Conservation (phyloP, 1,140 invertebrate genomes). For the Leguminivora glycinivorella region DNA sequence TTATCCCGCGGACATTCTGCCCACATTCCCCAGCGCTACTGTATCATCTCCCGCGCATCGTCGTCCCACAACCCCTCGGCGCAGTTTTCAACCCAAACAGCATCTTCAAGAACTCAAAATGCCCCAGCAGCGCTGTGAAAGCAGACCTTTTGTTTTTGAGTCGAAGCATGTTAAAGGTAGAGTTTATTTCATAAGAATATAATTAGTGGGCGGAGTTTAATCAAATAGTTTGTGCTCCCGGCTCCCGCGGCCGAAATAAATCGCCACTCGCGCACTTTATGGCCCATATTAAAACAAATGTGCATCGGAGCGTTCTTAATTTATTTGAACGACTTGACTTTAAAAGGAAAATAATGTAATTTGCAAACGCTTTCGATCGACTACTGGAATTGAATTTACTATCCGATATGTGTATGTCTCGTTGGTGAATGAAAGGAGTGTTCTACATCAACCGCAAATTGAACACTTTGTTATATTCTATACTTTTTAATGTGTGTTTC, state of each 20-base stretch:
- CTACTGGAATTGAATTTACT: conserved; percentile 7
- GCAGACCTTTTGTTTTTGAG: conserved; percentile 25
- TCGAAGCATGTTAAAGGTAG: conserved; percentile 52
- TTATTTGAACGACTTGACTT: conserved; percentile 15
- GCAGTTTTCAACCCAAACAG: conserved; percentile 20
- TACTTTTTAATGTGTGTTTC: too few relatives aligned
- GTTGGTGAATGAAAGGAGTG: neutral
- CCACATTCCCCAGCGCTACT: conserved; percentile 51
- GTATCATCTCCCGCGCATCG: conserved; percentile 46
- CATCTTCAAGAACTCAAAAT: conserved; percentile 27
- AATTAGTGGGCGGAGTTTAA: conserved; percentile 72
- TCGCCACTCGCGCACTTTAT: conserved; percentile 32
- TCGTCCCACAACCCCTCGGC: conserved; percentile 27
- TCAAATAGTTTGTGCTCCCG: conserved; percentile 58
- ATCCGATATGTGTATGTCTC: neutral
- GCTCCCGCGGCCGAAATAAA: conserved; percentile 44
- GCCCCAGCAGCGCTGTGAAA: neutral
- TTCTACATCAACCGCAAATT: neutral
- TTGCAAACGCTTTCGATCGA: neutral
- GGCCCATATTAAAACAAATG: conserved; percentile 26
- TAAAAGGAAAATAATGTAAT: conserved; percentile 9
- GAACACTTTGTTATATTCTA: too few relatives aligned
- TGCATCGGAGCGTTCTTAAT: conserved; percentile 1
- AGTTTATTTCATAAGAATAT: conserved; percentile 74
- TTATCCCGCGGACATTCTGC: conserved; percentile 36